Conservation (phyloP, 1,140 invertebrate species). For the Lepidurus apus region DNA sequence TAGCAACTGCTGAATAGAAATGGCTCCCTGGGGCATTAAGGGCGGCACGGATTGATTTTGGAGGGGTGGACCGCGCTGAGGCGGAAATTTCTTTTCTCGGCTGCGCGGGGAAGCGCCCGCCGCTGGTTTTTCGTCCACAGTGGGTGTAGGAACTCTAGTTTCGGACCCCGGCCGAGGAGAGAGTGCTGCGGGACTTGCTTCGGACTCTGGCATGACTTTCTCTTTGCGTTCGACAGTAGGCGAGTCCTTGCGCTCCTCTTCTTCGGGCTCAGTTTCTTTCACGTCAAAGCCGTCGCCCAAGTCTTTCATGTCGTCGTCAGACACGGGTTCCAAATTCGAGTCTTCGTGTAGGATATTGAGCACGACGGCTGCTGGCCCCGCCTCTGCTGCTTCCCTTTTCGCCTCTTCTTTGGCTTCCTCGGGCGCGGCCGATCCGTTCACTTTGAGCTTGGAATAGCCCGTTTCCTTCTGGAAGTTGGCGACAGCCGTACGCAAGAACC, state of each 20-base stretch:
- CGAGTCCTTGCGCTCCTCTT: background rate
- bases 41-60: background rate
- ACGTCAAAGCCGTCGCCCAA: background rate
- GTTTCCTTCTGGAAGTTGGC: constrained; percentile 84
- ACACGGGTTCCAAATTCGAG: background rate
- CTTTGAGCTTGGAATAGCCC: constrained; percentile 58
- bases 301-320: background rate
- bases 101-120: background rate
- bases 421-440: background rate
- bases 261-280: background rate
- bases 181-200: background rate
- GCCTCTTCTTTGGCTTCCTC: constrained; percentile 13
- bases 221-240: background rate
- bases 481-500: constrained; percentile 80
- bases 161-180: background rate
- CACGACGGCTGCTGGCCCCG: background rate
- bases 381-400: background rate
- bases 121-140: constrained; percentile 32
- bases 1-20: background rate
- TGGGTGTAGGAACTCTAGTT: constrained; percentile 28
- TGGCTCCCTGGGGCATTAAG: constrained; percentile 1
- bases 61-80: background rate
- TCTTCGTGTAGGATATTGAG: background rate
- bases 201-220: background rate
- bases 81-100: constrained; percentile 1